phyloP scores from a whole-genome alignment of 2,888 invertebrate species.

The Urechis unicinctus region DNA sequence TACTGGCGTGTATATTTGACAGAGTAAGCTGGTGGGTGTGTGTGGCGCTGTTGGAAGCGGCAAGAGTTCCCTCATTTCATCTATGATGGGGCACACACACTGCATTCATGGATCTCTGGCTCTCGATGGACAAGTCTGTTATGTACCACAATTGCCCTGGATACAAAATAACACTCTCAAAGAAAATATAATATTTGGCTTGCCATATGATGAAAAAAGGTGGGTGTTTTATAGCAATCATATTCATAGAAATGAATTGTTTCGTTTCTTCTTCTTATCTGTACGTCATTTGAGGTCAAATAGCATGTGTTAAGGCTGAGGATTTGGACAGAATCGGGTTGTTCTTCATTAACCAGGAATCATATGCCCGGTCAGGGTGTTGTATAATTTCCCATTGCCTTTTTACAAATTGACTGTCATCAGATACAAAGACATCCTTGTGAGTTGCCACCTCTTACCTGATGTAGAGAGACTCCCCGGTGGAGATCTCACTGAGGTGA shows the following conservation, averaged over 20 bases:
- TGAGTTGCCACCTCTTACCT: slow-evolving; percentile 10
- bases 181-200: slow-evolving; percentile 17
- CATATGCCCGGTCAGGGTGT: too few relatives aligned
- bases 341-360: too few relatives aligned
- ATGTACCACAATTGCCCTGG: slow-evolving; percentile 17
- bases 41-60: slow-evolving; percentile 13
- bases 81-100: slow-evolving; percentile 11
- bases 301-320: too few relatives aligned
- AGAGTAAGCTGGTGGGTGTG: slow-evolving; percentile 15
- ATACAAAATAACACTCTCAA: slow-evolving; percentile 13
- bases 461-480: slow-evolving; percentile 12
- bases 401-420: background rate
- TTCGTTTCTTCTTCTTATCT: too few relatives aligned
- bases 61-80: slow-evolving; percentile 11
- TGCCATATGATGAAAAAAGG: slow-evolving; percentile 11
- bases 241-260: too few relatives aligned
- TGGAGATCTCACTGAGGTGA: slow-evolving; percentile 14
- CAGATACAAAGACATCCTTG: slow-evolving; percentile 14
- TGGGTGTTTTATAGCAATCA: too few relatives aligned
- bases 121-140: slow-evolving; percentile 11
- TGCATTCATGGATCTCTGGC: slow-evolving; percentile 2
- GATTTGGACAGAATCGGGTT: too few relatives aligned
- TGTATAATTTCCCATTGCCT: too few relatives aligned
- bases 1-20: too few relatives aligned
- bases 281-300: too few relatives aligned